phyloP scores from a whole-genome alignment of 1,140 invertebrate genomes.

The Procambarus virginalis region DNA sequence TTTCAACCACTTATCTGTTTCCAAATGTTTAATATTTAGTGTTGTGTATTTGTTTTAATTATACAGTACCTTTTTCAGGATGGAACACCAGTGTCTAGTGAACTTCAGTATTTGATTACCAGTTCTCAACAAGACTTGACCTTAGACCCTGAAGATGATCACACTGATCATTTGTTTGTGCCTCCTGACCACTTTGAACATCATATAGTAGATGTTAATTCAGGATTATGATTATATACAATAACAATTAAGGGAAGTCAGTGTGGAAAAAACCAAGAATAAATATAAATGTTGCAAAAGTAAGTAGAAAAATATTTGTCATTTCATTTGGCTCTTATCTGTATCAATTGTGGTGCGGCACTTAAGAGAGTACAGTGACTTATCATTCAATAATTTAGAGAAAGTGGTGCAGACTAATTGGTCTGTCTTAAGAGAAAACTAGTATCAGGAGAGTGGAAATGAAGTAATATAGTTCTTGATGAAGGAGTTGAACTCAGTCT shows the following conservation, averaged over 20 bases:
- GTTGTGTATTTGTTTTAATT: neutral
- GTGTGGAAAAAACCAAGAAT: too few species aligned
- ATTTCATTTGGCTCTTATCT: too few species aligned
- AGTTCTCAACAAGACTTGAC: slow-evolving; percentile 21
- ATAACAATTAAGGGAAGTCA: too few species aligned
- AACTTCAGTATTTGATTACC: slow-evolving; percentile 45
- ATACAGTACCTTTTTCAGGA: slow-evolving; percentile 10
- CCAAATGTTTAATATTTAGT: too few species aligned
- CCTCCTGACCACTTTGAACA: slow-evolving; percentile 37
- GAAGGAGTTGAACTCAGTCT: neutral
- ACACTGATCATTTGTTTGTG: slow-evolving; percentile 13
- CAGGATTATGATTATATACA: slow-evolving; percentile 3
- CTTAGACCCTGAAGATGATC: slow-evolving; percentile 8
- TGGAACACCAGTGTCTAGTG: slow-evolving; percentile 40
- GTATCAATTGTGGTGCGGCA: neutral
- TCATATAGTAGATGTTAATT: slow-evolving; percentile 34
- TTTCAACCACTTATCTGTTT: too few species aligned
- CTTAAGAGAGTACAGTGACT: neutral
- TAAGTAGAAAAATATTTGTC: neutral
- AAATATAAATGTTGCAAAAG: too few species aligned
- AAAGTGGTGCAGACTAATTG: neutral
- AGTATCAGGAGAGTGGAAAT: neutral
- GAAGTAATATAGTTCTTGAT: neutral
- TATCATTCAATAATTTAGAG: neutral
- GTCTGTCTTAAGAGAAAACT: neutral